Evolutionary conservation across 2,113 vertebrate genomes (phyloP).

Genomic region (Chionomys nivalis): DNA sequence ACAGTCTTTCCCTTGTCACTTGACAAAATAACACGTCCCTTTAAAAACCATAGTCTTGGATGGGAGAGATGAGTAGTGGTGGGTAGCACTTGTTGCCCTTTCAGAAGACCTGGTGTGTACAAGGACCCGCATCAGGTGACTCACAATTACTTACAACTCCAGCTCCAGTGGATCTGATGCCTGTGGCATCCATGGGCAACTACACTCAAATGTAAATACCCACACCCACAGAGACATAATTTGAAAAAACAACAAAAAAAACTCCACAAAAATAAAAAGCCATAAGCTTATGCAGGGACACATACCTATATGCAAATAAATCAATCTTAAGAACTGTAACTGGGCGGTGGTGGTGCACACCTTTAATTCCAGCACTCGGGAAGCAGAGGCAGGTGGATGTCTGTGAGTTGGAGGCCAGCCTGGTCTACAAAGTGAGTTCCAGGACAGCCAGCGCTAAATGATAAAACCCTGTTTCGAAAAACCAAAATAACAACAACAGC

Average conservation of each 20-base stretch:
- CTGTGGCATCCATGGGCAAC: background rate
- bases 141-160: background rate
- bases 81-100: background rate
- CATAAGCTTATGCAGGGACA: background rate
- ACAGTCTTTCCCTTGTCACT: background rate
- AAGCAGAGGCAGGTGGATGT: too few species aligned
- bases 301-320: background rate
- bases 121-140: background rate
- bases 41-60: background rate
- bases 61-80: background rate
- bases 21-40: background rate
- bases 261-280: background rate
- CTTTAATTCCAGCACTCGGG: too few species aligned
- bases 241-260: background rate
- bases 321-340: background rate
- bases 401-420: too few species aligned
- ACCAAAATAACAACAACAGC: too few species aligned
- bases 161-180: background rate
- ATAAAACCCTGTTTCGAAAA: too few species aligned
- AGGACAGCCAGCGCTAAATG: too few species aligned
- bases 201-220: background rate
- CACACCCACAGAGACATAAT: background rate
- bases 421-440: too few species aligned
- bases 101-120: background rate
- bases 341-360: too few species aligned